These are phyloP conservation scores for Pseudobourletiella spinata DNA, from an alignment of 1,140 invertebrate species.

Conservation along the genomic window DNA sequence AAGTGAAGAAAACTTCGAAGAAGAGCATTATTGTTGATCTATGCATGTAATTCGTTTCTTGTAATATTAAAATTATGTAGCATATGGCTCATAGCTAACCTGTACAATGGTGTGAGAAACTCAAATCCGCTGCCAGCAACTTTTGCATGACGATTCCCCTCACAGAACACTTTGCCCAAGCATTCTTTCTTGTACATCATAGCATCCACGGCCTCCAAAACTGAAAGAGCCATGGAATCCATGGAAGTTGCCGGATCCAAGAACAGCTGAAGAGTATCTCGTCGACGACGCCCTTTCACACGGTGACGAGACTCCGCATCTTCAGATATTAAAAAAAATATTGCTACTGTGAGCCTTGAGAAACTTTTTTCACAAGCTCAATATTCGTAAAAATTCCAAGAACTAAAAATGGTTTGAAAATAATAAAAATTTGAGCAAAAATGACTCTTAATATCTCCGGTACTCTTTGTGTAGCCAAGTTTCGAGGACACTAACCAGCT, in stretches of 20 bases:
- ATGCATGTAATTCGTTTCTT: background rate
- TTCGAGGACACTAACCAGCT: no score
- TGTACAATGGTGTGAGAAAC: conserved; percentile 25
- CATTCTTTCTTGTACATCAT: conserved; percentile 32
- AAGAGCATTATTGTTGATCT: background rate
- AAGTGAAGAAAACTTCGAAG: background rate
- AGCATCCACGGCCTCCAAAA: conserved; percentile 21
- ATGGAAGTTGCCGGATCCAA: conserved; percentile 15
- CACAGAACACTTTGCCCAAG: conserved; percentile 25
- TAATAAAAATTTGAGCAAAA: no score
- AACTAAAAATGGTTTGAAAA: no score
- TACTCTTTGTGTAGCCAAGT: no score
- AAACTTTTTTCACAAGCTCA: no score
- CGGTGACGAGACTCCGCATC: background rate
- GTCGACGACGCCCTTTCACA: background rate
- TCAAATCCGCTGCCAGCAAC: conserved; percentile 25
- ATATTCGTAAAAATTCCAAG: no score
- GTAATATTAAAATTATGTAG: background rate
- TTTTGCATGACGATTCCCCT: conserved; percentile 29
- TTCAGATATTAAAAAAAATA: background rate
- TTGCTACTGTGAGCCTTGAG: no score
- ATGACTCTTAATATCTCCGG: no score
- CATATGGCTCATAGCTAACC: conserved; percentile 13
- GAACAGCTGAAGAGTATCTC: conserved; percentile 2
- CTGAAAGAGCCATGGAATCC: conserved; percentile 10